phyloP scores from a whole-genome alignment of 2,888 invertebrate species.

The Lobophora halterata region DNA sequence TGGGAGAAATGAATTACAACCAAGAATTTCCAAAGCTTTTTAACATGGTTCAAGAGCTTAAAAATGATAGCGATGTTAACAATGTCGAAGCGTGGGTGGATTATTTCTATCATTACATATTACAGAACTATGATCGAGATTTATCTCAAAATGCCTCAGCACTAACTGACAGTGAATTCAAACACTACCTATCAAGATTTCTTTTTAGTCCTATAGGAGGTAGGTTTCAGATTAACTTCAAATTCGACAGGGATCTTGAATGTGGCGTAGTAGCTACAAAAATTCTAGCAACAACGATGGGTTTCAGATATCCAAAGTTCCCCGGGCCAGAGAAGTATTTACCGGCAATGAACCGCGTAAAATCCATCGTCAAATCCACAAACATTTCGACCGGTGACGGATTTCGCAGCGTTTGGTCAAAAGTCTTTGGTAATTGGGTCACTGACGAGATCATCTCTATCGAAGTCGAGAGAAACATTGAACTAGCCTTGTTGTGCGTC shows the following conservation, averaged over 20 bases:
- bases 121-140: slow-evolving; percentile 73
- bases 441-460: slow-evolving; percentile 88
- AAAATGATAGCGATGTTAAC: slow-evolving; percentile 75
- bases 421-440: slow-evolving; percentile 87
- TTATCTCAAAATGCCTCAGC: slow-evolving; percentile 68
- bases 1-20: slow-evolving; percentile 84
- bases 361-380: slow-evolving; percentile 75
- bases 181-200: slow-evolving; percentile 84
- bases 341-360: slow-evolving; percentile 86
- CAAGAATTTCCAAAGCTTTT: slow-evolving; percentile 81
- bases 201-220: slow-evolving; percentile 85
- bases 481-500: slow-evolving; percentile 87
- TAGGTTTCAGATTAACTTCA: slow-evolving; percentile 84
- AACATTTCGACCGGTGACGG: slow-evolving; percentile 82
- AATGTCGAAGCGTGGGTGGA: slow-evolving; percentile 83
- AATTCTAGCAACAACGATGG: slow-evolving; percentile 82
- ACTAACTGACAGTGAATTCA: slow-evolving; percentile 79
- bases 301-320: slow-evolving; percentile 83
- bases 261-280: slow-evolving; percentile 83
- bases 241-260: slow-evolving; percentile 79
- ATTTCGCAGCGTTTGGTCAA: slow-evolving; percentile 86
- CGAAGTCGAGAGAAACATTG: slow-evolving; percentile 88
- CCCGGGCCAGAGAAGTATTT: slow-evolving; percentile 84
- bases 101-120: slow-evolving; percentile 83
- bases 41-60: slow-evolving; percentile 74